phyloP scores from a whole-genome alignment of 2,113 vertebrate genomes.

The Bubo bubo region DNA sequence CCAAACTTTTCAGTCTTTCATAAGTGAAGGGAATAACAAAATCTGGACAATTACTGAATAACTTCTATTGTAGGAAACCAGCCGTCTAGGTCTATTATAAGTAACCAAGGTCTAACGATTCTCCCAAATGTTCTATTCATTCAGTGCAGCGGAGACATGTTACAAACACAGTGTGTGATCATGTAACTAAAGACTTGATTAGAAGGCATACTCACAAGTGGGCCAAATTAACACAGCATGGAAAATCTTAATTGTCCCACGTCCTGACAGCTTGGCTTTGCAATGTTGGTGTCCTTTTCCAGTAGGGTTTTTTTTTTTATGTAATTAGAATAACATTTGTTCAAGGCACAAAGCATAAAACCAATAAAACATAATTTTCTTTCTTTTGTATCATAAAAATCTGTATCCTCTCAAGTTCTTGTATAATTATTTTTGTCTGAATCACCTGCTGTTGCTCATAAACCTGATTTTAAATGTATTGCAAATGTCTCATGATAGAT shows the following conservation, averaged over 20 bases:
- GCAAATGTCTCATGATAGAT: neutral
- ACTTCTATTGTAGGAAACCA: neutral
- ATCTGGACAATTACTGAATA: neutral
- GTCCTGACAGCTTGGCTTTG: neutral
- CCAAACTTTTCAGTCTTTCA: neutral
- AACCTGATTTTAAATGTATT: neutral
- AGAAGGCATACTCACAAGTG: neutral
- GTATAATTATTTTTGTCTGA: neutral
- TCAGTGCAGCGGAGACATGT: neutral
- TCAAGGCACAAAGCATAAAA: neutral
- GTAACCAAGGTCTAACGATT: neutral
- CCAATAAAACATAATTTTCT: neutral
- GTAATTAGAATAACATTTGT: neutral
- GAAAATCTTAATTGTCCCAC: neutral
- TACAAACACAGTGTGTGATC: neutral
- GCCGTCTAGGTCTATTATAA: neutral
- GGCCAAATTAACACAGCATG: neutral
- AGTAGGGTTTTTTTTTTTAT: neutral
- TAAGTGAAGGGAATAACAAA: neutral
- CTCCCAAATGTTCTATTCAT: neutral
- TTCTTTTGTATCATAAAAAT: neutral
- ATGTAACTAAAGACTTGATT: neutral
- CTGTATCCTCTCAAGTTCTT: neutral
- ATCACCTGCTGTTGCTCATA: neutral
- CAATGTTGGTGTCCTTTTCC: neutral